A percentile compares a stretch with the other conserved stretches of the same genome.
These are phyloP conservation scores for Sinosuthora webbiana DNA, from an alignment of 2,113 vertebrate genomes.

Conservation along the genomic window DNA sequence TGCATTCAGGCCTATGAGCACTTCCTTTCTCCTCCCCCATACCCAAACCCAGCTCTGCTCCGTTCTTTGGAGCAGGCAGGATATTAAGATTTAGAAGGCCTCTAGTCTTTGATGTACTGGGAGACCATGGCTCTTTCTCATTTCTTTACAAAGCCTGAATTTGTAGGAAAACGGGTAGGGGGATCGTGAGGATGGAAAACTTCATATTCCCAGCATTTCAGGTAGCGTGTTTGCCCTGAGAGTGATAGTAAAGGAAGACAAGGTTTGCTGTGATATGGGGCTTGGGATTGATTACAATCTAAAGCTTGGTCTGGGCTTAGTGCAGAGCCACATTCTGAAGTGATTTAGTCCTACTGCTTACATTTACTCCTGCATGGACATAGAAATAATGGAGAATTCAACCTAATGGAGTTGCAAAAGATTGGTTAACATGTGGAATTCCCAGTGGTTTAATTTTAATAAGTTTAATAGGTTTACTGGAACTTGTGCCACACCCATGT, in stretches of 20 bases:
- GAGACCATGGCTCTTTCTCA: not conserved
- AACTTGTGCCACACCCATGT: not conserved
- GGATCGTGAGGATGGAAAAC: not conserved
- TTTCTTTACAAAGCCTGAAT: not conserved
- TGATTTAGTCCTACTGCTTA: not conserved
- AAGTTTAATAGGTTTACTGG: conserved; percentile 6
- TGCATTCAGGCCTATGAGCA: not conserved
- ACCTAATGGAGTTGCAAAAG: not conserved
- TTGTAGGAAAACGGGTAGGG: not conserved
- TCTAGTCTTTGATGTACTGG: conserved; percentile 25
- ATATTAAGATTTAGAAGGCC: conserved; percentile 19
- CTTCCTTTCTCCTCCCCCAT: conserved; percentile 36
- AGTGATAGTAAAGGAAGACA: not conserved
- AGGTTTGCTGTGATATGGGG: not conserved
- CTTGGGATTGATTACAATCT: not conserved
- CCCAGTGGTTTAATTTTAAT: not conserved
- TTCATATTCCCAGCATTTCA: not conserved
- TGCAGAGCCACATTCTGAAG: not conserved
- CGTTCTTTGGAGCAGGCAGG: conserved; percentile 26
- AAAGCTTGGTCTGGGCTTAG: not conserved
- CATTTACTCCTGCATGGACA: not conserved
- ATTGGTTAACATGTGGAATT: not conserved
- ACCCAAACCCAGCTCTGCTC: not conserved
- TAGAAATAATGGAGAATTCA: not conserved
- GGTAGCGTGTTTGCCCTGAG: not conserved